A percentile compares a stretch with the other conserved stretches of the same genome.
These are phyloP conservation scores for Ceraclea dissimilis DNA, from an alignment of 2,888 invertebrate species.

Conservation along the genomic window DNA sequence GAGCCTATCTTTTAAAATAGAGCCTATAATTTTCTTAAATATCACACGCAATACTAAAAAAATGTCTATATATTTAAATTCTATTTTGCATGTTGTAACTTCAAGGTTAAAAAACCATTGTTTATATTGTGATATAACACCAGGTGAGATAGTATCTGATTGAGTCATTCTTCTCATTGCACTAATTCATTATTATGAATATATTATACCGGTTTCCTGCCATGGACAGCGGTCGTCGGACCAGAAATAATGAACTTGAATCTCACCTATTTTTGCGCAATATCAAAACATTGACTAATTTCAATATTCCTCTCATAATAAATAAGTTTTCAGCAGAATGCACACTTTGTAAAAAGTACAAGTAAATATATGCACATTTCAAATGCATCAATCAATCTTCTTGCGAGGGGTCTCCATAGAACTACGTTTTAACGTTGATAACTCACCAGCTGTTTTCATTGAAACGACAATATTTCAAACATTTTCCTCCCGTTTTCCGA, in stretches of 20 bases:
- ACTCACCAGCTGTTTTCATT: not conserved
- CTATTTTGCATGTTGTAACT: too few species aligned
- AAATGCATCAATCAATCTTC: not conserved
- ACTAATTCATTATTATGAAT: too few species aligned
- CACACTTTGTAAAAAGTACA: not conserved
- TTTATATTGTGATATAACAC: too few species aligned
- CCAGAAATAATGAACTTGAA: constrained; percentile 54
- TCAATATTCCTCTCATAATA: not conserved
- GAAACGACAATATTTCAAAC: not conserved
- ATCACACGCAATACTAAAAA: too few species aligned
- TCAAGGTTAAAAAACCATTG: too few species aligned
- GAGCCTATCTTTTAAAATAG: too few species aligned
- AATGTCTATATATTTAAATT: too few species aligned
- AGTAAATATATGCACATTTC: not conserved
- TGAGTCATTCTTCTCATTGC: too few species aligned
- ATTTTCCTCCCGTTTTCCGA: constrained; percentile 1
- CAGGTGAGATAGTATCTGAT: too few species aligned
- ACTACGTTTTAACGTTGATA: not conserved
- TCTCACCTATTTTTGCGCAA: constrained; percentile 32
- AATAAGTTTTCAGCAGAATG: not conserved
- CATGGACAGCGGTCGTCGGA: constrained; percentile 33
- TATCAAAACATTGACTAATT: constrained; percentile 14
- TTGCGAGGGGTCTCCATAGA: not conserved
- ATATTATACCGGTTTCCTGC: too few species aligned
- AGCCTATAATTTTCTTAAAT: too few species aligned